These are phyloP conservation scores for Fragum sueziense DNA, from an alignment of 2,888 invertebrate genomes.

Conservation along the genomic window DNA sequence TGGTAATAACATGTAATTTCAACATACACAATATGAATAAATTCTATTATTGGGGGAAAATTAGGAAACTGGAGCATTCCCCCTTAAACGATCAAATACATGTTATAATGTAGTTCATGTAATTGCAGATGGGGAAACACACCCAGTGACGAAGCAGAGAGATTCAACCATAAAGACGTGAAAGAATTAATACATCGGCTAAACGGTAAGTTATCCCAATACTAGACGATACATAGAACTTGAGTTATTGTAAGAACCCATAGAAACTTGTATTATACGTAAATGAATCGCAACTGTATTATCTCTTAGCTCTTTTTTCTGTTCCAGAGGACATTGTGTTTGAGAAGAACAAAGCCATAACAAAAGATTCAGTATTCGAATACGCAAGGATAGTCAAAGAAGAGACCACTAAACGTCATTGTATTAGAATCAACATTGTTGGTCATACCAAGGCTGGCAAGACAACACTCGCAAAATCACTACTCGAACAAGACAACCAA, in stretches of 20 bases:
- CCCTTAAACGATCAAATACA: no score
- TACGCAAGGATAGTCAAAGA: not conserved
- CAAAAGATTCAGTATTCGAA: not conserved
- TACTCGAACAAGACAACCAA: slow-evolving; percentile 3
- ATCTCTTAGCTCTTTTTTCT: no score
- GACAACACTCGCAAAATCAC: slow-evolving; percentile 6
- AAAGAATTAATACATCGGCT: not conserved
- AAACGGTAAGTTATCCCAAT: not conserved
- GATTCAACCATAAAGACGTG: not conserved
- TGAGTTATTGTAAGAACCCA: no score
- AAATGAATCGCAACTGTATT: no score
- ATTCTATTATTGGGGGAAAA: no score
- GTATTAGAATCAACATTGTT: slow-evolving; percentile 18
- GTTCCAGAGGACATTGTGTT: not conserved
- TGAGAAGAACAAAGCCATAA: not conserved
- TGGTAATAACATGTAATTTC: no score
- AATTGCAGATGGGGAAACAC: slow-evolving; percentile 12
- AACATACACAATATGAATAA: no score
- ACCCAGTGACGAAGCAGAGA: not conserved
- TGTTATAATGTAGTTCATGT: no score
- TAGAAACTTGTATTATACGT: no score
- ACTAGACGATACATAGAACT: no score
- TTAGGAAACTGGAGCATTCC: no score
- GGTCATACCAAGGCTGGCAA: slow-evolving; percentile 20
- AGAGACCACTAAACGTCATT: not conserved